phyloP scores from a whole-genome alignment of 2,797 vertebrate species.

The Lindbergichthys nudifrons region DNA sequence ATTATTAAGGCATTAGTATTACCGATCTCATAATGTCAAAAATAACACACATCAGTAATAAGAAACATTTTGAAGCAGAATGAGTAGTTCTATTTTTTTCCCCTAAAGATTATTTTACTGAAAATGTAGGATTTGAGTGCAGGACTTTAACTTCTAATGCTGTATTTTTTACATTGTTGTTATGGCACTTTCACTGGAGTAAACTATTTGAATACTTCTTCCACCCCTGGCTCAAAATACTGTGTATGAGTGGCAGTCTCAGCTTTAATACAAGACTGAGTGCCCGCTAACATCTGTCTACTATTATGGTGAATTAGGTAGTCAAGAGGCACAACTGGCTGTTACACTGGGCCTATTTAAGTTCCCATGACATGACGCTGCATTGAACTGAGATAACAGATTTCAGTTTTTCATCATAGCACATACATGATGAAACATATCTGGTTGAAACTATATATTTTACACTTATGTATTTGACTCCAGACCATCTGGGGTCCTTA shows the following conservation, averaged over 20 bases:
- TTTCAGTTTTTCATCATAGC: not conserved
- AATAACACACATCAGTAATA: too few species aligned
- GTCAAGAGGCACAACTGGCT: slow-evolving; percentile 21
- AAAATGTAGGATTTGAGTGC: not conserved
- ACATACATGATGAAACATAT: not conserved
- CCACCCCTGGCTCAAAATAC: not conserved
- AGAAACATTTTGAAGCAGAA: not conserved
- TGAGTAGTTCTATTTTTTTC: not conserved
- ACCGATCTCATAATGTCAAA: too few species aligned
- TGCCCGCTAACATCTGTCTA: slow-evolving; percentile 28
- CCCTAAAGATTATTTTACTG: not conserved
- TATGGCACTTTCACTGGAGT: not conserved
- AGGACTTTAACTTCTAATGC: not conserved
- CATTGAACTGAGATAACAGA: not conserved
- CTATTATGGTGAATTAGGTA: slow-evolving; percentile 41
- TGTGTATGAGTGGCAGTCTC: not conserved
- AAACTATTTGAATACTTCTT: not conserved
- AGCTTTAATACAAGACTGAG: slow-evolving; percentile 7
- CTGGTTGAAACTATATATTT: not conserved
- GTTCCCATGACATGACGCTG: slow-evolving; percentile 23
- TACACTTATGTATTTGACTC: not conserved
- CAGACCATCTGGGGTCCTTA: not conserved
- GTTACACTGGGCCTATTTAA: not conserved
- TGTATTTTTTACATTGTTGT: not conserved
- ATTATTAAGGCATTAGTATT: not conserved